A percentile compares a stretch with the other conserved stretches of the same genome.
phyloP scores from a whole-genome alignment of 2,888 invertebrate species.

The Athalia cordata region DNA sequence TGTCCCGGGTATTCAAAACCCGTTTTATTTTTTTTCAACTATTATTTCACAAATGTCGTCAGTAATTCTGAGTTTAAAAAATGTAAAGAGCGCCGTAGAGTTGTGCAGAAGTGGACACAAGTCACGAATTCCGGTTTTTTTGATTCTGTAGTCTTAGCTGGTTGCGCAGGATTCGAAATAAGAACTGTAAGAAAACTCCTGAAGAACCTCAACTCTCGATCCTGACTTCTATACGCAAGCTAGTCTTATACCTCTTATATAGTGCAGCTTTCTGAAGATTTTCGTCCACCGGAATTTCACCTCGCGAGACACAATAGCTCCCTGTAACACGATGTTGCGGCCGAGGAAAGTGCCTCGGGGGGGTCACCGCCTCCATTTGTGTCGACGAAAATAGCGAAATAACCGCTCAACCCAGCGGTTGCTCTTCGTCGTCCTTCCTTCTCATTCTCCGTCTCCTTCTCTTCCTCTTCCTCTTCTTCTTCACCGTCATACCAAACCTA shows the following conservation, averaged over 20 bases:
- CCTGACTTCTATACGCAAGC: too few species aligned
- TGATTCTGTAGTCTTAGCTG: too few species aligned
- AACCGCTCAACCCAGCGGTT: slow-evolving; percentile 42
- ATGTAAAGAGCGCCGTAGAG: too few species aligned
- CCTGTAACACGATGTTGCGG: slow-evolving; percentile 47
- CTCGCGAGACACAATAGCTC: slow-evolving; percentile 43
- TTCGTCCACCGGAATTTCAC: slow-evolving; percentile 38
- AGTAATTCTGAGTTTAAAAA: too few species aligned
- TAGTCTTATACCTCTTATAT: neutral
- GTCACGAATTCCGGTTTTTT: too few species aligned
- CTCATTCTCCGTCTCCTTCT: slow-evolving; percentile 10
- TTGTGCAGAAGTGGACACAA: too few species aligned
- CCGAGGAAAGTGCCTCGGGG: slow-evolving; percentile 44
- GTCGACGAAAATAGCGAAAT: slow-evolving; percentile 47
- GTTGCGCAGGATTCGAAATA: too few species aligned
- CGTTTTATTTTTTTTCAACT: too few species aligned
- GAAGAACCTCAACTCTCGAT: too few species aligned
- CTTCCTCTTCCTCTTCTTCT: neutral
- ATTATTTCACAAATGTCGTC: too few species aligned
- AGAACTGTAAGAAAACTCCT: too few species aligned
- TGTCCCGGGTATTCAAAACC: too few species aligned
- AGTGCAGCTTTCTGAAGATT: slow-evolving; percentile 23
- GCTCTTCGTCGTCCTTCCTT: slow-evolving; percentile 5
- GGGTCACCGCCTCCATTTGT: slow-evolving; percentile 43
- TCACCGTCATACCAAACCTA: neutral